A percentile compares a stretch with the other conserved stretches of the same genome.
These are phyloP conservation scores for Sceloporus tristichus DNA, from an alignment of 2,113 vertebrate genomes.

Conservation along the genomic window DNA sequence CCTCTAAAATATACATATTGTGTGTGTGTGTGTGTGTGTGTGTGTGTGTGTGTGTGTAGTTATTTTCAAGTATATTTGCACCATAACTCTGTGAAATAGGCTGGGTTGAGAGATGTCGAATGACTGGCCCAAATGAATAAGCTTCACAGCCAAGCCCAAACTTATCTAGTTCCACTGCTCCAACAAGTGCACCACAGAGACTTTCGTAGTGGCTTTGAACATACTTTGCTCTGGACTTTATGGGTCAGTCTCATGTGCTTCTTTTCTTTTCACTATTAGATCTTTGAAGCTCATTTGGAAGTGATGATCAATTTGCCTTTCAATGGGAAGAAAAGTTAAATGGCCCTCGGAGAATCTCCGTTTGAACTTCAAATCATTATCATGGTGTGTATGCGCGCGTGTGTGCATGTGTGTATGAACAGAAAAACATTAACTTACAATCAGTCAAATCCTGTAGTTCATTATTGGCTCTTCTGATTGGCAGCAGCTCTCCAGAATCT, in stretches of 20 bases:
- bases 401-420: background rate
- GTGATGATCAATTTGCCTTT: background rate
- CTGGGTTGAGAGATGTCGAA: background rate
- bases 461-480: background rate
- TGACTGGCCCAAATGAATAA: background rate
- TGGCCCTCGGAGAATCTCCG: background rate
- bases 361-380: background rate
- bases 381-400: background rate
- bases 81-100: background rate
- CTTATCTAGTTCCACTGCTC: background rate
- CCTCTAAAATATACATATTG: too few relatives aligned
- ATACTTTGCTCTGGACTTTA: background rate
- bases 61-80: background rate
- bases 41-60: too few relatives aligned
- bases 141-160: background rate
- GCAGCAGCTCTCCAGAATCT: background rate
- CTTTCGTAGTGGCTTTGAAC: background rate
- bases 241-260: background rate
- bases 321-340: background rate
- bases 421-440: background rate
- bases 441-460: background rate
- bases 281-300: background rate
- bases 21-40: too few relatives aligned
- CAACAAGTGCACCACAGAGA: background rate
- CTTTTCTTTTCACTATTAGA: background rate